Evolutionary conservation across 2,797 vertebrate species (phyloP).

Genomic region (Hapalemur alaotrensis): DNA sequence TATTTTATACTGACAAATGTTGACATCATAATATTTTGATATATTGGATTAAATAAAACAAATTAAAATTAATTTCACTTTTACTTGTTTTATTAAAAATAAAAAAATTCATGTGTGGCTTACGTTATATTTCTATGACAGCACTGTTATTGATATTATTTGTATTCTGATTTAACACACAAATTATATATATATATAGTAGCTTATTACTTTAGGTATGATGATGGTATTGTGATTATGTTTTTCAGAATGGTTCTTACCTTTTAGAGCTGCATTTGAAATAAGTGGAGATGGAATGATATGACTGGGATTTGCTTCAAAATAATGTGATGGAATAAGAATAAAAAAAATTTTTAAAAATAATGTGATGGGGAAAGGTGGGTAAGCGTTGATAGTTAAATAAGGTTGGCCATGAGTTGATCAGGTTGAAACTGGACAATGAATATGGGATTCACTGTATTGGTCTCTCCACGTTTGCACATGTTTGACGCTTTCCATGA

Average conservation of each 20-base stretch:
- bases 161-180: slow-evolving; percentile 1
- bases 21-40: neutral
- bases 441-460: neutral
- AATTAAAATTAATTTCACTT: neutral
- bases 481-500: neutral
- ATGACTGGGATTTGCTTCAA: neutral
- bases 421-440: neutral
- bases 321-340: neutral
- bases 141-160: neutral
- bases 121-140: neutral
- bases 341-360: no score
- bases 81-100: neutral
- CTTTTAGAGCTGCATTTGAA: neutral
- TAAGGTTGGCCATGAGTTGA: neutral
- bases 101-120: neutral
- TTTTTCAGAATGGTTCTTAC: neutral
- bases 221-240: neutral
- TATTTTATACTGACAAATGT: neutral
- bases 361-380: neutral
- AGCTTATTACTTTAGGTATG: neutral
- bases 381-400: neutral
- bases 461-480: neutral
- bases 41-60: neutral
- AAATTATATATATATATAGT: neutral
- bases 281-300: neutral